A percentile compares a stretch with the other conserved stretches of the same genome.
These are phyloP conservation scores for Labeo rohita DNA, from an alignment of 2,113 vertebrate genomes.

Conservation along the genomic window DNA sequence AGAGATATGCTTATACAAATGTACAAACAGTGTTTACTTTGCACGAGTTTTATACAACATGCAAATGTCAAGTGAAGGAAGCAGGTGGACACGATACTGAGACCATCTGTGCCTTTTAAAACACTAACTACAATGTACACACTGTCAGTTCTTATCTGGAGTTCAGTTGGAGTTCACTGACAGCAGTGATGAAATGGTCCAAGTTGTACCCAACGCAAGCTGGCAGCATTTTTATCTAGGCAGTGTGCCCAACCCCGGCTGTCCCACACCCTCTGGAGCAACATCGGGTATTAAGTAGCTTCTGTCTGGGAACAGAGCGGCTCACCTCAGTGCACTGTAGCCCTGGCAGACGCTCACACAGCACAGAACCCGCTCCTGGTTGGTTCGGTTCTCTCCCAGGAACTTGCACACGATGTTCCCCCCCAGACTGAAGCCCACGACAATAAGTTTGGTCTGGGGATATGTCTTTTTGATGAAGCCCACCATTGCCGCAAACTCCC, in stretches of 20 bases:
- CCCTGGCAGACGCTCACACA: constrained; percentile 96
- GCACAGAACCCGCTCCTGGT: constrained; percentile 94
- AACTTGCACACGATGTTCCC: constrained; percentile 99
- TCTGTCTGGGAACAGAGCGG: not conserved
- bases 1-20: not conserved
- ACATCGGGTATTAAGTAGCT: not conserved
- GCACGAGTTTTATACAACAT: not conserved
- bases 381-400: constrained; percentile 87
- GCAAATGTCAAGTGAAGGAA: not conserved
- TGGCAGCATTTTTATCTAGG: not conserved
- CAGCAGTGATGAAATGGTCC: not conserved
- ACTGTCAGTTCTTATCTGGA: not conserved
- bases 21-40: not conserved
- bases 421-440: constrained; percentile 96
- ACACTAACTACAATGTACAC: not conserved
- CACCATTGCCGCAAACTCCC: constrained; percentile 97
- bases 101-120: constrained; percentile 13
- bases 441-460: constrained; percentile 87
- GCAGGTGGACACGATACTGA: not conserved
- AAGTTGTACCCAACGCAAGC: not conserved
- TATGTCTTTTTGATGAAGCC: constrained; percentile 90
- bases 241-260: not conserved
- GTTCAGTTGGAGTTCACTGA: not conserved
- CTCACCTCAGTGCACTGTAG: constrained; percentile 94
- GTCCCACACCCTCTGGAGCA: not conserved